Evolutionary conservation across 2,797 vertebrate genomes (phyloP).

Genomic region (Otolemur crassicaudatus): DNA sequence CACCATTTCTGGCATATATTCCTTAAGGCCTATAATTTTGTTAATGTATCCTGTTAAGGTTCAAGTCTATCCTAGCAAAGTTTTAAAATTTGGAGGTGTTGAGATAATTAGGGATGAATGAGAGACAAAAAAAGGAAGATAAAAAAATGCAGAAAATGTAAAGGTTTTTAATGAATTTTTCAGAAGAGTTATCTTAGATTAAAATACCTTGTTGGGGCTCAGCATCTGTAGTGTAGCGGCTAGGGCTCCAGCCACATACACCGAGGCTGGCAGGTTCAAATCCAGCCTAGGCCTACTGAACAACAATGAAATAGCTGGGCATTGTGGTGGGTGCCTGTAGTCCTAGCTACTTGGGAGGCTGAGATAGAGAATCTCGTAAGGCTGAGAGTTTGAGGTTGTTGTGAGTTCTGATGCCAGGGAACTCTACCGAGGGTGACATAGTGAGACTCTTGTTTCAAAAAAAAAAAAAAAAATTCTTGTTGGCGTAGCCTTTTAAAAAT

Average conservation of each 20-base stretch:
- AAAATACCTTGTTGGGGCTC: background rate
- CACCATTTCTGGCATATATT: background rate
- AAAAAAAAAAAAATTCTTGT: background rate
- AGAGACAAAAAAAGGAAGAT: background rate
- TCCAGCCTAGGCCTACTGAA: background rate
- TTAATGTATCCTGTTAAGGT: background rate
- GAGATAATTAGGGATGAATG: background rate
- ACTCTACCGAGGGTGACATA: too few relatives aligned
- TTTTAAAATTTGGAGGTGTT: background rate
- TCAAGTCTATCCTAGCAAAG: background rate
- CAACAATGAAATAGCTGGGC: too few relatives aligned
- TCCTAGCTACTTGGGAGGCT: too few relatives aligned
- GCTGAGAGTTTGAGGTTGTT: too few relatives aligned
- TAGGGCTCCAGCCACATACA: too few relatives aligned
- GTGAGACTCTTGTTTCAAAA: too few relatives aligned
- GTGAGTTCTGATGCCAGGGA: too few relatives aligned
- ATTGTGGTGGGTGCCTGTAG: too few relatives aligned
- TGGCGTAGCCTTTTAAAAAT: background rate
- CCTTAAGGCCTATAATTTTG: background rate
- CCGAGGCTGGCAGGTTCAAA: background rate
- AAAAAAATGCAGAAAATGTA: background rate
- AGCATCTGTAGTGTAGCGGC: too few relatives aligned
- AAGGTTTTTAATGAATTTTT: constrained; percentile 48
- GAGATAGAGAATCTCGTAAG: too few relatives aligned
- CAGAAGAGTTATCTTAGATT: background rate